These are phyloP conservation scores for Pteronotus mesoamericanus DNA, from an alignment of 2,797 vertebrate species.

Conservation along the genomic window DNA sequence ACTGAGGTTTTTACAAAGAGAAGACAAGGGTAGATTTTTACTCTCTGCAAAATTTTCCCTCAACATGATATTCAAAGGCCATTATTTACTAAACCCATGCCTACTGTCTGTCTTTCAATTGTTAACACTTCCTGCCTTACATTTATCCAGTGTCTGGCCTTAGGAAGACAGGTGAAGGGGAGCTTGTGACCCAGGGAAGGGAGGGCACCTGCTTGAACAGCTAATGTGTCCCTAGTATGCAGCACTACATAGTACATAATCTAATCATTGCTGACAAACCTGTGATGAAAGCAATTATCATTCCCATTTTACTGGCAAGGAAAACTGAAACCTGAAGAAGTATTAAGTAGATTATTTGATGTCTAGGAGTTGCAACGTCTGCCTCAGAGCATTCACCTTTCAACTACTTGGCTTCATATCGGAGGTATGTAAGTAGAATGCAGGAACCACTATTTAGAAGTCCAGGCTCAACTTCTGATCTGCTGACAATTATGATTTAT, in stretches of 20 bases:
- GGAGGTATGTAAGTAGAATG: neutral
- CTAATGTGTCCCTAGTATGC: neutral
- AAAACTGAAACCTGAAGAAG: neutral
- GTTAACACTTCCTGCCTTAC: neutral
- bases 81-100: neutral
- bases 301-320: neutral
- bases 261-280: neutral
- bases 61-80: neutral
- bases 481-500: neutral
- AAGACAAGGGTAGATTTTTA: neutral
- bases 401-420: neutral
- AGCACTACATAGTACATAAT: neutral
- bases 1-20: neutral
- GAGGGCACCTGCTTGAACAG: neutral
- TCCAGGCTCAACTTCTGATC: neutral
- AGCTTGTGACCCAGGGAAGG: neutral
- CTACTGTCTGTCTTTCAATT: neutral
- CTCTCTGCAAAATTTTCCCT: neutral
- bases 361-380: neutral
- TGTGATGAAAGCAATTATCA: neutral
- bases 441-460: neutral
- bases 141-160: neutral
- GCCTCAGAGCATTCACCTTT: neutral
- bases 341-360: neutral
- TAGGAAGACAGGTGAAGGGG: conserved; percentile 12